Conservation (phyloP, 2,888 invertebrate genomes). For the Ophonus ardosiacus region DNA sequence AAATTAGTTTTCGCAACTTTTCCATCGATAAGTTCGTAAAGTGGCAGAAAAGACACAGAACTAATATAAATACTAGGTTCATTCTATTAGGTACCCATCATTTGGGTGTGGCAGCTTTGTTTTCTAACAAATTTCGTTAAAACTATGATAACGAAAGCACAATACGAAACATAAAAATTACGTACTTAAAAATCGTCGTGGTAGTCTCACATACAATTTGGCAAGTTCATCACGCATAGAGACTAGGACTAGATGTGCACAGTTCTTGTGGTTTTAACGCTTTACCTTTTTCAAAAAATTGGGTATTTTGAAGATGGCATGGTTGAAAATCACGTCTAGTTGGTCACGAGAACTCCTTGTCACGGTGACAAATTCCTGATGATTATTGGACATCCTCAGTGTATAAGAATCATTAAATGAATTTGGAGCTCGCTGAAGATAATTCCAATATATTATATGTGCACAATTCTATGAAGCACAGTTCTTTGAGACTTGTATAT, state of each 20-base stretch:
- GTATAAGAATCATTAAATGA: neutral
- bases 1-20: too few relatives aligned
- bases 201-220: constrained; percentile 26
- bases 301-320: neutral
- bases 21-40: neutral
- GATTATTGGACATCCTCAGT: neutral
- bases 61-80: neutral
- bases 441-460: neutral
- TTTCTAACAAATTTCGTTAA: constrained; percentile 23
- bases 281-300: neutral
- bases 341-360: neutral
- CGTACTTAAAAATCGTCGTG: constrained; percentile 40
- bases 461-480: too few relatives aligned
- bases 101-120: neutral
- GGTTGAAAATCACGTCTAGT: neutral
- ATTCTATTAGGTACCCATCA: too few relatives aligned
- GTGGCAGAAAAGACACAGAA: neutral
- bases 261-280: neutral
- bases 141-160: constrained; percentile 18
- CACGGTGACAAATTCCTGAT: neutral
- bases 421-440: neutral
- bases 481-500: too few relatives aligned
- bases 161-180: constrained; percentile 44
- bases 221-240: constrained; percentile 39
- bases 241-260: constrained; percentile 46